Evolutionary conservation across 2,797 vertebrate genomes (phyloP).

Genomic region (Enteromius argenteus): DNA sequence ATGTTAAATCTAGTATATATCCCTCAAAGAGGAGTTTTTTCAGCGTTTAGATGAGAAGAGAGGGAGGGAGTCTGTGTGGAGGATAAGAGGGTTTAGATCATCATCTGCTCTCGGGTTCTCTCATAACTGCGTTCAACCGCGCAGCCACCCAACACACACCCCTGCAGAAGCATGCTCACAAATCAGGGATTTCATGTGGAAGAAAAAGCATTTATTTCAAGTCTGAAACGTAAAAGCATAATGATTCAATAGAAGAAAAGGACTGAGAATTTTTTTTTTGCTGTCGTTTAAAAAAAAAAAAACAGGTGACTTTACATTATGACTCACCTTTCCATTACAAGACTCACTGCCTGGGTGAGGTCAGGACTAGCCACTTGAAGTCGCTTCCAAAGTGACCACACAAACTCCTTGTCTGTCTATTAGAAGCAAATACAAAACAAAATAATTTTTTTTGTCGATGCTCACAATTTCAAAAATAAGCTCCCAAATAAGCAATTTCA

Average conservation of each 20-base stretch:
- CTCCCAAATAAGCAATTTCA: background rate
- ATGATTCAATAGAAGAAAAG: slow-evolving; percentile 32
- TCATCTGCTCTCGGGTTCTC: slow-evolving; percentile 78
- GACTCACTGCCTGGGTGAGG: slow-evolving; percentile 87
- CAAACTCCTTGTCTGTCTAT: slow-evolving; percentile 96
- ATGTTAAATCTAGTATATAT: slow-evolving; percentile 80
- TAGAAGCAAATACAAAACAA: slow-evolving; percentile 46
- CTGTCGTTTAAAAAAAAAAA: slow-evolving; percentile 59
- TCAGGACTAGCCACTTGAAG: slow-evolving; percentile 90
- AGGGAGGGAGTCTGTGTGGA: slow-evolving; percentile 74
- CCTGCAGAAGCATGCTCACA: slow-evolving; percentile 70
- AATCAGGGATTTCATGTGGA: slow-evolving; percentile 72
- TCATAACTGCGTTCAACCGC: slow-evolving; percentile 74
- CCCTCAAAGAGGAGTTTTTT: slow-evolving; percentile 79
- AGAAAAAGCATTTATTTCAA: slow-evolving; percentile 57
- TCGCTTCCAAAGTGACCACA: slow-evolving; percentile 94
- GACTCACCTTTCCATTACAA: slow-evolving; percentile 92
- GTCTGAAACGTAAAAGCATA: slow-evolving; percentile 16
- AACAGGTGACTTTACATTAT: slow-evolving; percentile 38
- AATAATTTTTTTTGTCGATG: background rate
- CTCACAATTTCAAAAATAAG: background rate
- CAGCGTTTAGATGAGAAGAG: slow-evolving; percentile 73
- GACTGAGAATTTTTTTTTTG: too few relatives aligned
- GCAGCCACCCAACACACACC: slow-evolving; percentile 74
- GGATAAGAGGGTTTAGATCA: slow-evolving; percentile 83